These are phyloP conservation scores for Recurvirostra avosetta DNA, from an alignment of 2,113 vertebrate genomes.

Conservation along the genomic window DNA sequence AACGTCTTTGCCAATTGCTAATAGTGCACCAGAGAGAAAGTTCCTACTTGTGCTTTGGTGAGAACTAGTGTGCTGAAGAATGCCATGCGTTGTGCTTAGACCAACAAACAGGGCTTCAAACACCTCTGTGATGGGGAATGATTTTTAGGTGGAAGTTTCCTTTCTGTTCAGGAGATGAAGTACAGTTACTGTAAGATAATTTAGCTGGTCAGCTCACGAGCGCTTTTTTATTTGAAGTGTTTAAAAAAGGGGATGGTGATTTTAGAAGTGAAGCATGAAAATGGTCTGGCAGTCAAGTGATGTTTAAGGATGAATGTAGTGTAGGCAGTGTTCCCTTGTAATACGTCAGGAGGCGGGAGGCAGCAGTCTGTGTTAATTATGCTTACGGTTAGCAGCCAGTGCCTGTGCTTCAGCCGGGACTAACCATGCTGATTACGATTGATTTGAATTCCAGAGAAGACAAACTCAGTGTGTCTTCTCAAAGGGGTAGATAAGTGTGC, in stretches of 20 bases:
- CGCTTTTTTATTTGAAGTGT: neutral
- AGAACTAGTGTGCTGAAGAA: neutral
- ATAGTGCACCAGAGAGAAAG: neutral
- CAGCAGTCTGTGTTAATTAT: neutral
- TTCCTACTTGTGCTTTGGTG: neutral
- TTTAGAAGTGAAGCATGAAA: neutral
- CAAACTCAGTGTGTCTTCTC: neutral
- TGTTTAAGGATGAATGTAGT: neutral
- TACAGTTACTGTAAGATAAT: neutral
- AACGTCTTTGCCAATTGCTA: neutral
- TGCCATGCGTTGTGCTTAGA: neutral
- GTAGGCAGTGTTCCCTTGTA: neutral
- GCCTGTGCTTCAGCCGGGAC: neutral
- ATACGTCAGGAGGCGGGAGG: neutral
- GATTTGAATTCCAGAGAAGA: slow-evolving; percentile 10
- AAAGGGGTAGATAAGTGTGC: neutral
- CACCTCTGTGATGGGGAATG: neutral
- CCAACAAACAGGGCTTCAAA: neutral
- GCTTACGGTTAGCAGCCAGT: neutral
- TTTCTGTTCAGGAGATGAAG: neutral
- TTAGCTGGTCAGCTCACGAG: neutral
- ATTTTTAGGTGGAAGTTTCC: neutral
- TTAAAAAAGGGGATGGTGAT: neutral
- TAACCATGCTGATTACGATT: neutral
- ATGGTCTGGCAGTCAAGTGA: neutral